phyloP scores from a whole-genome alignment of 1,140 invertebrate species.

The Papilio xuthus region DNA sequence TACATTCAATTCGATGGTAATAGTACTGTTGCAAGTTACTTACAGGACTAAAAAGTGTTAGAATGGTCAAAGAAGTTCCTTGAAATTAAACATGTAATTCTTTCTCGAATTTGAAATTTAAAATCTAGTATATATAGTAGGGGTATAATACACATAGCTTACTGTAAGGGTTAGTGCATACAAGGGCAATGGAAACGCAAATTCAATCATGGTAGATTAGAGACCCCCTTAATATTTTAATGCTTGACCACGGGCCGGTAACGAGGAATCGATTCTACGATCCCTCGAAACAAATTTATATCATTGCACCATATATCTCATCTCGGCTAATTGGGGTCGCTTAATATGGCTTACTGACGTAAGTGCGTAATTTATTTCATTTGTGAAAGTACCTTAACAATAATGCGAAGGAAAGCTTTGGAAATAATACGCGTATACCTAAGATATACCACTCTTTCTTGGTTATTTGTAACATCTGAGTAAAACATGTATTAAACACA shows the following conservation, averaged over 20 bases:
- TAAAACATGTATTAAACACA: no score
- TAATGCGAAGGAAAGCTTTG: slow-evolving; percentile 8
- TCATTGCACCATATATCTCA: slow-evolving; percentile 74
- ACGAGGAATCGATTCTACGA: slow-evolving; percentile 67
- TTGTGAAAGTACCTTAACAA: slow-evolving; percentile 48
- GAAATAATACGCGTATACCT: slow-evolving; percentile 20
- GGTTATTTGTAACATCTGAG: no score
- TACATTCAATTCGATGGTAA: not conserved
- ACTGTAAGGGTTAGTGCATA: slow-evolving; percentile 54
- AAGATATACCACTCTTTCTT: not conserved
- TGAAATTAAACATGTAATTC: not conserved
- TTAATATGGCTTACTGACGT: slow-evolving; percentile 80
- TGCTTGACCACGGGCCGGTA: slow-evolving; percentile 76
- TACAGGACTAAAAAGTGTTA: not conserved
- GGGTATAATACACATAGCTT: slow-evolving; percentile 49
- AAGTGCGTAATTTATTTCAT: slow-evolving; percentile 80
- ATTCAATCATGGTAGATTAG: slow-evolving; percentile 81
- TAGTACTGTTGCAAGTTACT: not conserved
- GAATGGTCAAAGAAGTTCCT: not conserved
- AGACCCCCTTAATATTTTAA: slow-evolving; percentile 78
- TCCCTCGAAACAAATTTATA: slow-evolving; percentile 70
- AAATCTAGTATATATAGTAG: slow-evolving; percentile 46
- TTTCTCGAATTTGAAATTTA: not conserved
- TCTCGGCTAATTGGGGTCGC: slow-evolving; percentile 78
- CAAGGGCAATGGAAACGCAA: slow-evolving; percentile 65